Evolutionary conservation across 2,888 invertebrate genomes (phyloP), one percentile per base, ranked within the genome.

Genomic region (Leuctra nigra): DNA sequence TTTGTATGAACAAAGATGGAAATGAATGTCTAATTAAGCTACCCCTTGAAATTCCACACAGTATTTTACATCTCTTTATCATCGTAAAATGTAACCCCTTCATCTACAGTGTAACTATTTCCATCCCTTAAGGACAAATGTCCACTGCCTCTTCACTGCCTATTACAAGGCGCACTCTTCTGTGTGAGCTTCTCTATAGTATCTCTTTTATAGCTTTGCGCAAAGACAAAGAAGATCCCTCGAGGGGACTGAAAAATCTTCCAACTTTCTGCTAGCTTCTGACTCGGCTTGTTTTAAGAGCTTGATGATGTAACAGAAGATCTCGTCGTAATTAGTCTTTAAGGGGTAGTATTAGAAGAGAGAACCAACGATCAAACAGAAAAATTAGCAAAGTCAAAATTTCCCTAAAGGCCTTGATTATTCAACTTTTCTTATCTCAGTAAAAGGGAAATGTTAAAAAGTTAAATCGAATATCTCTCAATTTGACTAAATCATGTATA

Each of bases 321-420:
- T 16, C 48, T 29, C 29, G 14, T 20, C 60, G 57, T 62, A 62
- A 59, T 62, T 61, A 61, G 60, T 62, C 62, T 60, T 59, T 58
- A 54, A 59, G 62, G 62, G 41, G n/a, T 41, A 48, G 48, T 29
- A 33, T 50, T 20, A 50, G n/a, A n/a, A n/a, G n/a, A n/a, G n/a
- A n/a, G n/a, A 2, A 41, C 20, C 41, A 18, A 50, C 50, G 59
- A 61, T 62, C 62, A 60, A 61, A 60, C 60, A 61, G 62, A 61
- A 62, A 62, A 62, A 62, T 61, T 62, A 61, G 59, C 60, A 56
- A 58, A 59, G 62, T 60, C 57, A 55, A 59, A 60, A 61, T 59
- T 61, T 62, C 58, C 62, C 62, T 59, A 54, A 56, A 60, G 59
- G 62, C 59, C 59, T 61, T 55, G 53, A 56, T 61, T 56, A 56